These are phyloP conservation scores for Trematocara nigrifrons DNA, from an alignment of 2,113 vertebrate species.

Conservation along the genomic window DNA sequence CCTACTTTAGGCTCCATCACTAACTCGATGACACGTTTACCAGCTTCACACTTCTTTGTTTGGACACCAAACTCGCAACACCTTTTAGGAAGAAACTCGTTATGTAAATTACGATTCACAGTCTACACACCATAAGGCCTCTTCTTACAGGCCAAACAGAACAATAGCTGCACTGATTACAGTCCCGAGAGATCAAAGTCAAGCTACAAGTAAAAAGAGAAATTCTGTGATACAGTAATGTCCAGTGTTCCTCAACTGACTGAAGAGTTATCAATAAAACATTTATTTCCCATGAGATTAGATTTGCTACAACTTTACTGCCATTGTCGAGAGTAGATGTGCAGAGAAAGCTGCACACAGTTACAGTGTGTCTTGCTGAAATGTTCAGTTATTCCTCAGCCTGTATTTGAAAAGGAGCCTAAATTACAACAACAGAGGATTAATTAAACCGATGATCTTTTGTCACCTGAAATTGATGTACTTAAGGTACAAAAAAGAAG, in stretches of 20 bases:
- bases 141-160: not conserved
- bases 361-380: not conserved
- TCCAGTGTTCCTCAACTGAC: not conserved
- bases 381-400: not conserved
- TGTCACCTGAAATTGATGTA: not conserved
- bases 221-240: fast-evolving
- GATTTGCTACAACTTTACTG: not conserved
- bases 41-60: not conserved
- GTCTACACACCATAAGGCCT: not conserved
- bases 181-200: not conserved
- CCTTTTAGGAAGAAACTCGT: fast-evolving
- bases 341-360: not conserved
- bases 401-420: not conserved
- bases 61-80: not conserved
- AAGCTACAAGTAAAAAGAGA: not conserved
- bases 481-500: not conserved
- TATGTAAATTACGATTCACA: not conserved
- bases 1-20: not conserved
- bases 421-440: fast-evolving
- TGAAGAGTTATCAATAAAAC: not conserved
- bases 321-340: not conserved
- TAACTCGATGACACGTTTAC: fast-evolving
- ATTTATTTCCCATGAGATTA: not conserved
- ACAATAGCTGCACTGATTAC: not conserved
- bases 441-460: not conserved